Evolutionary conservation across 2,888 invertebrate genomes (phyloP), one percentile per base, ranked within the genome.

Genomic region (Nesidiocoris tenuis): DNA sequence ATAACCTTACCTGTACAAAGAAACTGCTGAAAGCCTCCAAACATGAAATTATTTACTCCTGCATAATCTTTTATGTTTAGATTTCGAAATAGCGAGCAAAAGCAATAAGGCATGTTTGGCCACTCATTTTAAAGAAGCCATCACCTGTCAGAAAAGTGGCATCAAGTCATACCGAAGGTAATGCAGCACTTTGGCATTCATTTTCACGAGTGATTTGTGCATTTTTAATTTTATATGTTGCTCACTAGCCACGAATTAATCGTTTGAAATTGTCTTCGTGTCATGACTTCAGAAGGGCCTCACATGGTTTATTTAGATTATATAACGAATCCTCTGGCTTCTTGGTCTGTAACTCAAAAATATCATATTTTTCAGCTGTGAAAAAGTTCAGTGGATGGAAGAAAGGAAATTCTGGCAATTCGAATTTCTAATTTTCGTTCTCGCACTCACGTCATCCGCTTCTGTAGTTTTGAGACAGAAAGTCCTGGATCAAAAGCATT

Each of bases 341-440:
- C n/a, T n/a, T n/a, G n/a, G n/a, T n/a, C n/a, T n/a, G n/a, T n/a
- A n/a, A n/a, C n/a, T n/a, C n/a, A n/a, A n/a, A n/a, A n/a, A n/a
- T n/a, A n/a, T n/a, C n/a, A n/a, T n/a, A n/a, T n/a, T n/a, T 87
- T 88, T 79, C 85, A 92, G 95, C 83, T 96, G 96, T 85, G 93
- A 94, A 82, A 87, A 89, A 82, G 92, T 94, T 17, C 92, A 92
- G 1, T 92, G 92, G 86, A 86, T 94, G 68, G 95, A 95, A 82
- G 93, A 94, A 82, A 87, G 90, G 78, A 88, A 90, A 75, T 96
- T 93, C 83, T 93, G 93, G 91, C 89, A 91, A 80, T 94, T 94
- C 82, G 90, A 93, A 82, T 87, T 88, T 68, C 87, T 89, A 82
- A 89, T 90, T 84, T 89, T 91, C 81, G 84, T 88, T 0, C 82